Percentiles rank a stretch among this genome's conserved stretches.
Evolutionary conservation across 2,797 vertebrate genomes (phyloP).

Genomic region (Etheostoma nigrum): DNA sequence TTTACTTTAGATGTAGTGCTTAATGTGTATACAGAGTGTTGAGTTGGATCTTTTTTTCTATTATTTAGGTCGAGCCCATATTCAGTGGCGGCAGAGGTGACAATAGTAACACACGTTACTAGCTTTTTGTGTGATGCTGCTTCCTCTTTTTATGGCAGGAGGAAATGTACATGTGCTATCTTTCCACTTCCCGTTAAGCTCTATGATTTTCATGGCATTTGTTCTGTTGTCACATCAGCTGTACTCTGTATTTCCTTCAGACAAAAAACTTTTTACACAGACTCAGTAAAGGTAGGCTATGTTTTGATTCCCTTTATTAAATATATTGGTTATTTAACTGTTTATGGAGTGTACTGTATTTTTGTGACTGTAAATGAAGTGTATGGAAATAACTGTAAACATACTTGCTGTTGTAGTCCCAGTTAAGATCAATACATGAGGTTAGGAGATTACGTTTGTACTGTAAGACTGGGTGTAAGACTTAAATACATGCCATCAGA

Average conservation of each 20-base stretch:
- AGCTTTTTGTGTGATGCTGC: neutral
- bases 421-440: neutral
- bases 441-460: neutral
- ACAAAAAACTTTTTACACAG: neutral
- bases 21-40: neutral
- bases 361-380: neutral
- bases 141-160: slow-evolving; percentile 27
- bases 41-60: neutral
- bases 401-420: neutral
- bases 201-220: neutral
- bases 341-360: too few relatives aligned
- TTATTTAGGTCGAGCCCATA: neutral
- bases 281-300: slow-evolving; percentile 28
- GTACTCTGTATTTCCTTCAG: neutral
- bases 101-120: neutral
- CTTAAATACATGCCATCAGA: neutral
- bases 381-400: neutral
- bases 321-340: neutral
- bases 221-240: slow-evolving; percentile 1
- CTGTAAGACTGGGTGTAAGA: neutral
- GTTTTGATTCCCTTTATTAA: neutral
- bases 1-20: neutral
- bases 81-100: neutral
- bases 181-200: neutral
- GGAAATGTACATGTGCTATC: slow-evolving; percentile 20